Percentiles rank a stretch among this genome's conserved stretches.
These are phyloP conservation scores for Mesembrinibis cayennensis DNA, from an alignment of 2,113 vertebrate genomes.

Conservation along the genomic window DNA sequence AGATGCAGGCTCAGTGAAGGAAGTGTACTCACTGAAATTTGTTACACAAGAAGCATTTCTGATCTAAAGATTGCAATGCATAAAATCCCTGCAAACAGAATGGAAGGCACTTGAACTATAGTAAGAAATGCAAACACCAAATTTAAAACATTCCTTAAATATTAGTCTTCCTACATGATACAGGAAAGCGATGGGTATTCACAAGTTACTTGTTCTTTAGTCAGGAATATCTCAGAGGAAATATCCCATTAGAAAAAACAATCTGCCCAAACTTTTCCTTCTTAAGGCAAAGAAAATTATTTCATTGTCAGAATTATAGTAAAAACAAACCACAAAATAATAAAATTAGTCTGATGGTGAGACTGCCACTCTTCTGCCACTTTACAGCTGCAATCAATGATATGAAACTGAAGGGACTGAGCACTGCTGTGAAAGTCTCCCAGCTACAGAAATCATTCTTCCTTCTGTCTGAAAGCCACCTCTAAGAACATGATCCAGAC, in stretches of 20 bases:
- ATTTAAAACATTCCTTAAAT: not conserved
- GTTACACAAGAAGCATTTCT: not conserved
- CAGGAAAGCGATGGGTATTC: not conserved
- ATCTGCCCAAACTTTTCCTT: not conserved
- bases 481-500: not conserved
- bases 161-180: not conserved
- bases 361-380: not conserved
- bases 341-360: not conserved
- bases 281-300: not conserved
- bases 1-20: not conserved
- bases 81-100: not conserved
- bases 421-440: not conserved
- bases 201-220: not conserved
- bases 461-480: not conserved
- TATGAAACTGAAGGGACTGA: not conserved
- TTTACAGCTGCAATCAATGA: not conserved
- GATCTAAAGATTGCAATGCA: not conserved
- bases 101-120: not conserved
- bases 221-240: not conserved
- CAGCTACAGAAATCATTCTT: not conserved
- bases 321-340: not conserved
- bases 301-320: not conserved
- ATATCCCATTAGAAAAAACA: not conserved
- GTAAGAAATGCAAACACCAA: not conserved
- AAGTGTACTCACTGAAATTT: not conserved